Evolutionary conservation across 1,140 invertebrate species (phyloP).

Genomic region (Pogonomyrmex barbatus): DNA sequence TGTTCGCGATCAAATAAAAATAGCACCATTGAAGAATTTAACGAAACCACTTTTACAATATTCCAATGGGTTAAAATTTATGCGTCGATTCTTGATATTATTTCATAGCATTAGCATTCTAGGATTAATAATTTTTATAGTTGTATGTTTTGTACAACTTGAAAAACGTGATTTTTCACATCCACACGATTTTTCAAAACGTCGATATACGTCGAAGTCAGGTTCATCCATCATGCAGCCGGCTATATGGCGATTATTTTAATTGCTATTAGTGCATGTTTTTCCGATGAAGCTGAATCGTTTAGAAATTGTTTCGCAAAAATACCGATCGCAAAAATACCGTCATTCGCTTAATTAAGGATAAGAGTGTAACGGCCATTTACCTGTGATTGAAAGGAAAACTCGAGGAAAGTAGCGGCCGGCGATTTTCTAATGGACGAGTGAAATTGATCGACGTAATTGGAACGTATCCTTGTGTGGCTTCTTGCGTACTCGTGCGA

Average conservation of each 20-base stretch:
- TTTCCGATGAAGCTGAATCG: not conserved
- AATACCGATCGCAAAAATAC: not conserved
- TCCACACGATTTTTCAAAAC: not conserved
- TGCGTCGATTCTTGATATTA: not conserved
- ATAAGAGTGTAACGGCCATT: not conserved
- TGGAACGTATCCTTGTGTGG: conserved; percentile 41
- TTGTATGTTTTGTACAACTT: not conserved
- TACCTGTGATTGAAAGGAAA: not conserved
- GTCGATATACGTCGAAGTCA: not conserved
- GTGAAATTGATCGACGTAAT: conserved; percentile 56
- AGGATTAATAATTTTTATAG: not conserved
- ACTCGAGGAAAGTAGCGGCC: conserved; percentile 28
- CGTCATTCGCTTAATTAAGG: conserved; percentile 21
- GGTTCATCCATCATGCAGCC: not conserved
- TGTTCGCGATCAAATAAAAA: not conserved
- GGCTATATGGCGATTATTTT: not conserved
- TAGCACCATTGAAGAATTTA: not conserved
- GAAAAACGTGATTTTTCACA: not conserved
- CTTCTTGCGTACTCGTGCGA: not conserved
- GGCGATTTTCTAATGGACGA: conserved; percentile 42
- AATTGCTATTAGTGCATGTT: not conserved
- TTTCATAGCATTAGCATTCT: not conserved
- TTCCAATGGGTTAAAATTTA: not conserved
- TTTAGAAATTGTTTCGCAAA: not conserved
- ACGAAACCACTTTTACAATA: not conserved